These are phyloP conservation scores for Actinemys pallida DNA, from an alignment of 2,113 vertebrate species.

Conservation along the genomic window DNA sequence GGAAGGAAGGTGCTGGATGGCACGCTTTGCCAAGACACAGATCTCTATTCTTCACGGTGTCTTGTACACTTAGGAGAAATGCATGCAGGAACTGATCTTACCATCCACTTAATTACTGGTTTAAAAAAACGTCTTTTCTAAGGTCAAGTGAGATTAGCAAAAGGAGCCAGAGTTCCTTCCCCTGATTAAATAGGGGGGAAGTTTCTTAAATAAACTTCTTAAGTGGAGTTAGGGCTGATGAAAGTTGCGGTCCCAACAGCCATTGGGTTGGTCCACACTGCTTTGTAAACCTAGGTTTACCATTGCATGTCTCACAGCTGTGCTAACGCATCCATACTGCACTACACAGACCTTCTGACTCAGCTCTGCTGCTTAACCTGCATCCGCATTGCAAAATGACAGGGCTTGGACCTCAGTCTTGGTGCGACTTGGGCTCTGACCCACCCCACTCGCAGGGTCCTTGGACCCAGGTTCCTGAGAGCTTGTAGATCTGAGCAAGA, in stretches of 20 bases:
- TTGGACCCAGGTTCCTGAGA: neutral
- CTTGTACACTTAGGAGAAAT: conserved; percentile 61
- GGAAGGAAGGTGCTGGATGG: conserved; percentile 57
- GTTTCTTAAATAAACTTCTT: neutral
- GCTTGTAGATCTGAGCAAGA: neutral
- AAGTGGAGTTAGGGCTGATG: neutral
- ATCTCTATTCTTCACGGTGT: conserved; percentile 73
- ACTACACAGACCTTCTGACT: too few relatives aligned
- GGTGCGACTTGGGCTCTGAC: too few relatives aligned
- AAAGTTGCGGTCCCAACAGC: neutral
- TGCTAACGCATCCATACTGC: too few relatives aligned
- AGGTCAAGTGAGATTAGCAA: neutral
- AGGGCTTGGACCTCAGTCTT: too few relatives aligned
- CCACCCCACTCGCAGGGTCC: too few relatives aligned
- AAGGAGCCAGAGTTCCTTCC: neutral
- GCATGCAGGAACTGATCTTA: conserved; percentile 67
- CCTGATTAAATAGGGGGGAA: neutral
- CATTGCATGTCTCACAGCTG: too few relatives aligned
- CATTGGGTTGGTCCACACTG: neutral
- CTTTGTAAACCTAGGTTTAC: too few relatives aligned
- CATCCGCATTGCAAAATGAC: too few relatives aligned
- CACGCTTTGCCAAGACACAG: conserved; percentile 60
- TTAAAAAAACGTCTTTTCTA: conserved; percentile 15
- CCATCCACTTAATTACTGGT: conserved; percentile 63
- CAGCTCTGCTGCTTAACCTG: too few relatives aligned